These are phyloP conservation scores for Idris sp. DNA, from an alignment of 1,140 invertebrate species.

Conservation along the genomic window DNA sequence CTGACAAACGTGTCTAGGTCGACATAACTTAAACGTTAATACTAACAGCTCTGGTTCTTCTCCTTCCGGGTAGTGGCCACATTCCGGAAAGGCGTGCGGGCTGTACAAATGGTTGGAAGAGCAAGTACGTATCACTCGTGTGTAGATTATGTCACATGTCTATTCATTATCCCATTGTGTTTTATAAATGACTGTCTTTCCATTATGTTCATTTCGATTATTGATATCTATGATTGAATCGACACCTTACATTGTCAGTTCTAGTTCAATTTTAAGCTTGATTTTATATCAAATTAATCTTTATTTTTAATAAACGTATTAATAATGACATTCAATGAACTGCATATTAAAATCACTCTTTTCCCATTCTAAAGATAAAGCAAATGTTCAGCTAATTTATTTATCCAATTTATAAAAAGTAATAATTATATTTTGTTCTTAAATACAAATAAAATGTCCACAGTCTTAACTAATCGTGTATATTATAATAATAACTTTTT, in stretches of 20 bases:
- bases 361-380: too few species aligned
- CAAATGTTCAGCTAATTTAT: too few species aligned
- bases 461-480: too few species aligned
- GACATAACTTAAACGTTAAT: slow-evolving; percentile 74
- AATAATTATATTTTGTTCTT: too few species aligned
- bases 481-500: too few species aligned
- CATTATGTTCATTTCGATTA: slow-evolving; percentile 26
- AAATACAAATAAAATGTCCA: too few species aligned
- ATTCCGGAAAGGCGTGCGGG: slow-evolving; percentile 99
- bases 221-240: slow-evolving; percentile 29
- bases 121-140: slow-evolving; percentile 92
- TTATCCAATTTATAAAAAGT: too few species aligned
- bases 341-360: too few species aligned
- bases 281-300: not conserved
- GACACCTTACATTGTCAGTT: slow-evolving; percentile 5
- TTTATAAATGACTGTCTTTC: slow-evolving; percentile 53
- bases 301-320: too few species aligned
- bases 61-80: slow-evolving; percentile 91
- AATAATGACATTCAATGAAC: too few species aligned
- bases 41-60: slow-evolving; percentile 79
- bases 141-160: slow-evolving; percentile 74
- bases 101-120: slow-evolving; percentile 97
- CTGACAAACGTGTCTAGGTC: slow-evolving; percentile 71
- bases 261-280: not conserved
- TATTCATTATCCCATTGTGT: slow-evolving; percentile 60